Evolutionary conservation across 2,113 vertebrate species (phyloP), one percentile per base, ranked within the genome.

Genomic region (Epinephelus lanceolatus): DNA sequence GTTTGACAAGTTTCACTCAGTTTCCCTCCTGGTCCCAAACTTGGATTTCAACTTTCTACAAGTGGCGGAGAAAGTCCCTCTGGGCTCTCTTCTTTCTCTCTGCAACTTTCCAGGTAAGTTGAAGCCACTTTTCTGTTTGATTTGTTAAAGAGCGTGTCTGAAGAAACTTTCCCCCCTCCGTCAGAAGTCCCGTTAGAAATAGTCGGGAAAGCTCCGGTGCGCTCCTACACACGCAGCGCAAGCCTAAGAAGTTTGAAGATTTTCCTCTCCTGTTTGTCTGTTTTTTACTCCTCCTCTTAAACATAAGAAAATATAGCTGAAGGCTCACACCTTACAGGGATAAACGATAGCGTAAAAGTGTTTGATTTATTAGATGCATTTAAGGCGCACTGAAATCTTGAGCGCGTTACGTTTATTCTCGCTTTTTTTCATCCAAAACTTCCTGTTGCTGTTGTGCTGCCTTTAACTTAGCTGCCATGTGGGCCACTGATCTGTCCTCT

Each of bases 1-100:
- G 80, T 95, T 95, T 94, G 91, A 94, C 85, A 92, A 93, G 86
- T 94, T 79, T 19, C 15, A 17, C 83, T 92, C 93, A 95, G 85
- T 94, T 91, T 90, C 59, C 65, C 72, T 81, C 80, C 81, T 61
- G 78, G 76, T 90, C 78, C 85, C 86, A 57, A 76, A 86, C 87
- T 84, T 88, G 92, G 92, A 93, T 89, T 92, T 66, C 42, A 65
- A 27, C 80, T 51, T 70, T 57, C 17, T 55, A 57, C 82, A 78
- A 83, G 80, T 67, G 77, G 33, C 83, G 87, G 84, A 91, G 88
- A 88, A 84, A 87, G 89, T 86, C 61, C 75, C 45, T 2, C 25
- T 17, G 91, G 89, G 68, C 85, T 73, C 74, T 76, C 71, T 62
- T 87, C 80, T 69, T 27, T 30, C 74, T 85, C 66, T 82, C 72